These are phyloP conservation scores for Rhynchonema sp. DNA, from an alignment of 2,888 invertebrate species.

Conservation along the genomic window DNA sequence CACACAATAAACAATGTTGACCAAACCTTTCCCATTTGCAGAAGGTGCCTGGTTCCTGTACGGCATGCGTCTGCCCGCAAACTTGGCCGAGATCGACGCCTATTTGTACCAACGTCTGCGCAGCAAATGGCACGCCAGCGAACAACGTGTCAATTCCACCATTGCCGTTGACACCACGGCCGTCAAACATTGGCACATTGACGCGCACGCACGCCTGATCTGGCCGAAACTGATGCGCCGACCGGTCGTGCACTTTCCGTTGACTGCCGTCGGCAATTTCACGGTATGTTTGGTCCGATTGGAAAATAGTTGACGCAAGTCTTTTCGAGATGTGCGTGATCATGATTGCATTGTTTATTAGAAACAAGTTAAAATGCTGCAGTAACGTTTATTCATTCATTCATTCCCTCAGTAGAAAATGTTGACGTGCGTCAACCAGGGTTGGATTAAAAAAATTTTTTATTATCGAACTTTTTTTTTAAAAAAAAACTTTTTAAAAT, in stretches of 20 bases:
- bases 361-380: too few species aligned
- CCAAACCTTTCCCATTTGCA: conserved; percentile 20
- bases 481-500: too few species aligned
- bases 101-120: conserved; percentile 45
- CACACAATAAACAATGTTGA: too few species aligned
- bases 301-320: too few species aligned
- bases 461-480: too few species aligned
- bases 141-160: conserved; percentile 8
- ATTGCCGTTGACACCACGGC: background rate
- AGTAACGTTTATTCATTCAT: too few species aligned
- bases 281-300: conserved; percentile 36
- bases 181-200: conserved; percentile 33
- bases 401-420: too few species aligned
- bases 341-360: too few species aligned
- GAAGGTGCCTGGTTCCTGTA: conserved; percentile 49
- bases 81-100: conserved; percentile 49
- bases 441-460: too few species aligned
- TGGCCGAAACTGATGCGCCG: conserved; percentile 43
- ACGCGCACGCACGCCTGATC: conserved; percentile 45
- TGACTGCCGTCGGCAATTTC: conserved; percentile 52
- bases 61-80: conserved; percentile 44
- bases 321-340: too few species aligned
- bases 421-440: too few species aligned
- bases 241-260: conserved; percentile 43
- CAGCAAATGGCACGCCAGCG: conserved; percentile 37